Conservation (phyloP, 2,888 invertebrate species). For the Capitulum mitella region DNA sequence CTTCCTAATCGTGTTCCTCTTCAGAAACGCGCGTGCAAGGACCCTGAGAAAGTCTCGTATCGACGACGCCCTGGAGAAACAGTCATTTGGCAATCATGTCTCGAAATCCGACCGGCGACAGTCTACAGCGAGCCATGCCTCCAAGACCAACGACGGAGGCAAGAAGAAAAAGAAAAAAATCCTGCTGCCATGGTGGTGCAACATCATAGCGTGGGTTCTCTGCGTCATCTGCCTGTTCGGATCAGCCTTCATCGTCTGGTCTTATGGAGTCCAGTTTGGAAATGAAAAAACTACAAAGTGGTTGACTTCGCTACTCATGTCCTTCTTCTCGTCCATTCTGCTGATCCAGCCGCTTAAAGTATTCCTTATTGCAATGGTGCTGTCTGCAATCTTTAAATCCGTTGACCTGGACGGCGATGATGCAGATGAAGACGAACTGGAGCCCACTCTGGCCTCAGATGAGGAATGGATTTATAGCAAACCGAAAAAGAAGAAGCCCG, state of each 20-base stretch:
- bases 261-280: constrained; percentile 45
- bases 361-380: constrained; percentile 38
- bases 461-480: constrained; percentile 36
- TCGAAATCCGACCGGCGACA: background rate
- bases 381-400: constrained; percentile 38
- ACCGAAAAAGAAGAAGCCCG: background rate
- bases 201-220: constrained; percentile 45
- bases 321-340: constrained; percentile 47
- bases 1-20: constrained; percentile 45
- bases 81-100: constrained; percentile 26
- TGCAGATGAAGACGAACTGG: constrained; percentile 39
- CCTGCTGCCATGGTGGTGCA: constrained; percentile 40
- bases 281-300: constrained; percentile 47
- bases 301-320: constrained; percentile 48
- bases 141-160: background rate
- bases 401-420: constrained; percentile 39
- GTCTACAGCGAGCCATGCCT: background rate
- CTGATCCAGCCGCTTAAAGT: constrained; percentile 49
- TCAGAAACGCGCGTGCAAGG: constrained; percentile 41
- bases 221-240: constrained; percentile 42
- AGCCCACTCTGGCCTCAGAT: constrained; percentile 35
- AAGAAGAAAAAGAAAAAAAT: constrained; percentile 28
- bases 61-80: constrained; percentile 35
- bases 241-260: constrained; percentile 44
- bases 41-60: constrained; percentile 31